phyloP scores from a whole-genome alignment of 2,888 invertebrate species.

The Athalia rosae region DNA sequence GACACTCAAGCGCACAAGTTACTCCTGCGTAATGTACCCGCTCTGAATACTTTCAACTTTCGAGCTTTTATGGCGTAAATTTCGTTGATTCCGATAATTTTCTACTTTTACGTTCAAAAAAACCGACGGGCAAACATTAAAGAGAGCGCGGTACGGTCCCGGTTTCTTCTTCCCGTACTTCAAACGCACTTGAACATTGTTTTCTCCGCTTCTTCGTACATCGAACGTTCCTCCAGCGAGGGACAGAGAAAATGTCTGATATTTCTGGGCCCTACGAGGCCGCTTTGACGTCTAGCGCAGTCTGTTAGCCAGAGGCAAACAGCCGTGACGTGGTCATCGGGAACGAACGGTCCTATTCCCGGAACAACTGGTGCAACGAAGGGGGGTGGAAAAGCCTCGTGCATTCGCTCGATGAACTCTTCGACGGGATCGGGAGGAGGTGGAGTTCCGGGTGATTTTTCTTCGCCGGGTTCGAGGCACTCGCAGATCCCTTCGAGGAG shows the following conservation, averaged over 20 bases:
- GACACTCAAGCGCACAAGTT: background rate
- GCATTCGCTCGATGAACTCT: constrained; percentile 63
- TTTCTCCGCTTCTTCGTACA: constrained; percentile 4
- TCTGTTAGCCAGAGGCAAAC: constrained; percentile 65
- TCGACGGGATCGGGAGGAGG: constrained; percentile 53
- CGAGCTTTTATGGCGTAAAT: background rate
- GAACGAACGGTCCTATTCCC: constrained; percentile 64
- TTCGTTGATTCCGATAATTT: background rate
- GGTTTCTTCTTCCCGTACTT: background rate
- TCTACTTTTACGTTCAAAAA: background rate
- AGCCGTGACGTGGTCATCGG: constrained; percentile 58
- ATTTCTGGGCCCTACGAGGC: constrained; percentile 82
- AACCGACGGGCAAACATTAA: background rate
- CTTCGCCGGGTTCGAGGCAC: constrained; percentile 55
- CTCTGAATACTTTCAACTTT: constrained; percentile 16
- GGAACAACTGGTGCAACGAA: constrained; percentile 55
- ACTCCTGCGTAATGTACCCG: background rate
- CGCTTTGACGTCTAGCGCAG: constrained; percentile 76
- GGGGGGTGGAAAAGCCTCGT: constrained; percentile 50
- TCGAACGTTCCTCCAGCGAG: constrained; percentile 75
- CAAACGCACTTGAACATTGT: constrained; percentile 23
- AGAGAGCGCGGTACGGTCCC: background rate
- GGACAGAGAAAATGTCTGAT: constrained; percentile 83
- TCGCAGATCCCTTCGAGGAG: constrained; percentile 57
- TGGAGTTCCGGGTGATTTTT: background rate